phyloP scores from a whole-genome alignment of 2,888 invertebrate species.

The Agrochola lota region DNA sequence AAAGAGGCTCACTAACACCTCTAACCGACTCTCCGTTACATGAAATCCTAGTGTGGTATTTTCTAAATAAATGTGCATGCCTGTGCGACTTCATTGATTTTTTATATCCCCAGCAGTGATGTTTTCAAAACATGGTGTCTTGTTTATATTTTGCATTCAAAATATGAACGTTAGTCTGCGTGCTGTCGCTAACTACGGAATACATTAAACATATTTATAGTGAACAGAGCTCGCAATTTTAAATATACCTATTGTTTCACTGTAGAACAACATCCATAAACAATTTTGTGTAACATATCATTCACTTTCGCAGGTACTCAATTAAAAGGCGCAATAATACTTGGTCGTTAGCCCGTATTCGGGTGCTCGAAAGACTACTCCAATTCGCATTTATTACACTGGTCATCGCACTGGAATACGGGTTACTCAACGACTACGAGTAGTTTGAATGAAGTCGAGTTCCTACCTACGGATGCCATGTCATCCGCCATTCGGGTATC shows the following conservation, averaged over 20 bases:
- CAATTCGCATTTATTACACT: not conserved
- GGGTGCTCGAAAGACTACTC: not conserved
- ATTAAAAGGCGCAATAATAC: not conserved
- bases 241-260: conserved; percentile 19
- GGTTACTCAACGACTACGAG: not conserved
- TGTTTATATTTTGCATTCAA: conserved; percentile 37
- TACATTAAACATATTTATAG: not conserved
- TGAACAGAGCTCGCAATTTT: not conserved
- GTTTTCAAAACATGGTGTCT: conserved; percentile 41
- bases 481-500: too few species aligned
- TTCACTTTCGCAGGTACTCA: not conserved
- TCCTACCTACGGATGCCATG: not conserved
- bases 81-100: conserved; percentile 6
- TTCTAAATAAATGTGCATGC: too few species aligned
- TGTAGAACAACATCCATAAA: not conserved
- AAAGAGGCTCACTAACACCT: too few species aligned
- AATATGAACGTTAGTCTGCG: conserved; percentile 33
- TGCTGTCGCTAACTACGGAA: not conserved
- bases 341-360: too few species aligned
- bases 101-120: not conserved
- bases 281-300: not conserved
- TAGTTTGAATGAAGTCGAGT: not conserved
- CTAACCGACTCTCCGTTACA: too few species aligned
- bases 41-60: too few species aligned
- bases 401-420: not conserved